Base-by-base conservation (phyloP, 2,888 invertebrate species). In the Trachelus iudaicus region DNA sequence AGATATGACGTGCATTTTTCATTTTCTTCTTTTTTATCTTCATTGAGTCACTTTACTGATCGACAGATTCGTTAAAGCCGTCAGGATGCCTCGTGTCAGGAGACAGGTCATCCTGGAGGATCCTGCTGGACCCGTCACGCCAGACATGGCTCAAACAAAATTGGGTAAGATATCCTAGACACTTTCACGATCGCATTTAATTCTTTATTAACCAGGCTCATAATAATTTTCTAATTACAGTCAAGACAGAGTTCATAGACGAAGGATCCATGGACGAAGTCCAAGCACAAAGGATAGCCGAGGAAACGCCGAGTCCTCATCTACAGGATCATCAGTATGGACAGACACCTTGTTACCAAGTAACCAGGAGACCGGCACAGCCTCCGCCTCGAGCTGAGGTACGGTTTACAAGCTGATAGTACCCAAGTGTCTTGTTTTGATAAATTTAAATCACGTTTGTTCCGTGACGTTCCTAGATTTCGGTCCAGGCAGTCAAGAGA, bases 271-370 rank as follows among this genome's bases (percentile, higher is more conserved):
- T 90, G 82, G 91, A 91, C 76, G 91, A 91, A 81, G 84, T 88
- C 13, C 91, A 91, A 80, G 83, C 89, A 69, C 91, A 90, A 80
- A 91, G 91, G 81, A 87, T 91, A 69, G 89, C 91, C 3, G 91
- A 91, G 81, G 91, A 91, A 78, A 93, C 93, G 31, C 93, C 94
- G 34, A 95, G 95, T 92, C 95, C 95, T 84, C 97, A 97, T 92
- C 94, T 97, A 87, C 93, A 96, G 87, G 97, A 97, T 92, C 97
- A 97, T 90, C 97, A 96, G 86, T 97, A 97, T 92, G 97, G 97
- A 84, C 96, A 96, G 87, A 96, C 96, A 83, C 96, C 96, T 84
- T 90, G 91, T 87, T 91, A 91, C 83, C 91, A 91, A 87, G 87
- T 90, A 76, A 87, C 90, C 77, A 91, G 91, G 83, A 89, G 89